These are phyloP conservation scores for Pomatorhinus ruficollis DNA, from an alignment of 2,113 vertebrate species.

Conservation along the genomic window DNA sequence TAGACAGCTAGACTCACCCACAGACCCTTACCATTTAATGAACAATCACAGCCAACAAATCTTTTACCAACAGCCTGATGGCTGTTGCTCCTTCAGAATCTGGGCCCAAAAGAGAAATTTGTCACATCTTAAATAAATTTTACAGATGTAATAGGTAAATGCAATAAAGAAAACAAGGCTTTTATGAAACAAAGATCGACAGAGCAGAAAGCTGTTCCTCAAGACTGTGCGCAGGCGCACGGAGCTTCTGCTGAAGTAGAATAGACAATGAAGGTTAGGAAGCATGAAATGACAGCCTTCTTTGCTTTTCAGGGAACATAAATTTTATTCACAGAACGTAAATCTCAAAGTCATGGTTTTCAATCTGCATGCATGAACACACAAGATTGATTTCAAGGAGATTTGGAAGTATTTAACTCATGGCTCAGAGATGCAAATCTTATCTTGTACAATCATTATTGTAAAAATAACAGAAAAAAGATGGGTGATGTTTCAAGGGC, in stretches of 20 bases:
- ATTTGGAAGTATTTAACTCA: conserved; percentile 54
- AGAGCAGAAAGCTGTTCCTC: conserved; percentile 71
- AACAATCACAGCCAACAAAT: conserved; percentile 69
- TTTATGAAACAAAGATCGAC: conserved; percentile 68
- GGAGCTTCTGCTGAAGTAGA: conserved; percentile 20
- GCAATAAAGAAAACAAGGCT: conserved; percentile 71
- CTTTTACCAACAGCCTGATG: conserved; percentile 45
- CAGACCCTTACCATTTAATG: conserved; percentile 56
- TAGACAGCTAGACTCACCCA: conserved; percentile 16
- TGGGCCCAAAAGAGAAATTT: conserved; percentile 67
- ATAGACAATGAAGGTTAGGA: conserved; percentile 63
- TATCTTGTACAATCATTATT: neutral
- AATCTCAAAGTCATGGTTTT: conserved; percentile 64
- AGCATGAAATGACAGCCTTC: conserved; percentile 72
- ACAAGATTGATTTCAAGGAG: conserved; percentile 68
- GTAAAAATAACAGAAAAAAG: neutral
- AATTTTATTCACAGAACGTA: conserved; percentile 71
- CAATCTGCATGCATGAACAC: conserved; percentile 52
- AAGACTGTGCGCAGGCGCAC: neutral
- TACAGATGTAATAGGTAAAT: conserved; percentile 72
- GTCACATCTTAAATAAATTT: conserved; percentile 76
- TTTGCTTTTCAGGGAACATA: conserved; percentile 70
- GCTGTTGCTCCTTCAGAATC: conserved; percentile 37
- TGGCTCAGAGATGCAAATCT: conserved; percentile 39
- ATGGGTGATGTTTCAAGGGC: neutral